Percentiles rank a stretch among this genome's conserved stretches.
Evolutionary conservation across 1,140 invertebrate genomes (phyloP).

Genomic region (Euura lappo): DNA sequence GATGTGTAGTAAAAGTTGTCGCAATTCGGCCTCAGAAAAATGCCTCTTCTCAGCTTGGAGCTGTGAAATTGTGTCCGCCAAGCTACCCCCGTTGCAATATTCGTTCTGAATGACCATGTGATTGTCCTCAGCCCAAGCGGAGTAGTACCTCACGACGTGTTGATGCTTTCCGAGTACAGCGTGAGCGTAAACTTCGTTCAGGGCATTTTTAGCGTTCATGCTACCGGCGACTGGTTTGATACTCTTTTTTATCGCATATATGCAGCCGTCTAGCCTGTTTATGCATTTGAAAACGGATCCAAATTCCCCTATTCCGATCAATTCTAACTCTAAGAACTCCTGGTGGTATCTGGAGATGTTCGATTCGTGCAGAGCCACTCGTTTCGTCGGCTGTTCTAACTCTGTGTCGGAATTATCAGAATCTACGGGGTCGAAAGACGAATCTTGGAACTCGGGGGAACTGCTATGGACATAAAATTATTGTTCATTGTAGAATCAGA

Average conservation of each 20-base stretch:
- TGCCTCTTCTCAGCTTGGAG: slow-evolving; percentile 35
- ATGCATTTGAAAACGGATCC: slow-evolving; percentile 84
- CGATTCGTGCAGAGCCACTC: slow-evolving; percentile 68
- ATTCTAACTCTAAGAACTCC: slow-evolving; percentile 75
- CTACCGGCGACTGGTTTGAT: slow-evolving; percentile 75
- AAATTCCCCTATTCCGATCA: slow-evolving; percentile 79
- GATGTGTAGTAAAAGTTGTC: slow-evolving; percentile 72
- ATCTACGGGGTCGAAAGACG: slow-evolving; percentile 45
- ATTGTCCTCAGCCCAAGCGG: slow-evolving; percentile 85
- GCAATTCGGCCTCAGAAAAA: slow-evolving; percentile 66
- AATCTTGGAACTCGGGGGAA: slow-evolving; percentile 30
- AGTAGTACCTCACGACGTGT: slow-evolving; percentile 85
- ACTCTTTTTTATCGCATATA: slow-evolving; percentile 84
- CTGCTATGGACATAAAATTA: slow-evolving; percentile 30
- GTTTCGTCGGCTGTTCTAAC: slow-evolving; percentile 64
- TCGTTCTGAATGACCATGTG: slow-evolving; percentile 90
- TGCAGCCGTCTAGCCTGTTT: slow-evolving; percentile 83
- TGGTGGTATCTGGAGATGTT: slow-evolving; percentile 81
- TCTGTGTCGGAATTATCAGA: slow-evolving; percentile 54
- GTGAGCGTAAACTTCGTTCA: slow-evolving; percentile 88
- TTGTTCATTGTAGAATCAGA: slow-evolving; percentile 10
- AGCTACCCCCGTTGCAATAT: slow-evolving; percentile 83
- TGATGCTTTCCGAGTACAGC: slow-evolving; percentile 80
- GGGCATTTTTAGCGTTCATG: slow-evolving; percentile 72
- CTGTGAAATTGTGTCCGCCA: slow-evolving; percentile 64